A percentile compares a stretch with the other conserved stretches of the same genome.
phyloP scores from a whole-genome alignment of 2,888 invertebrate genomes.

The Rhagonycha fulva region DNA sequence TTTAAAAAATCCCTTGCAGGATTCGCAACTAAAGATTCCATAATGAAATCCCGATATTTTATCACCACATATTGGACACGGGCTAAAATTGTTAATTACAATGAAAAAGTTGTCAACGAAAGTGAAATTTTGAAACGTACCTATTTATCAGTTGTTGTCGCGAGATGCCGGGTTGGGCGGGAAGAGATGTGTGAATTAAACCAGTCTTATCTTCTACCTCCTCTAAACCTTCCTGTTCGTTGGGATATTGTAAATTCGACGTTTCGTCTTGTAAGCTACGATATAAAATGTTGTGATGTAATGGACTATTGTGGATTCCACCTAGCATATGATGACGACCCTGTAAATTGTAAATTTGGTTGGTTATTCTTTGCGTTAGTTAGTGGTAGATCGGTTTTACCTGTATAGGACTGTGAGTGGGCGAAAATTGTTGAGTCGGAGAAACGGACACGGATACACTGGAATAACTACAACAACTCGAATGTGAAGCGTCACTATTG shows the following conservation, averaged over 20 bases:
- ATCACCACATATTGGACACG: constrained; percentile 94
- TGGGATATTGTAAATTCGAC: constrained; percentile 34
- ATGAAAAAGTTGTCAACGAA: background rate
- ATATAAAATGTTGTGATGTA: constrained; percentile 62
- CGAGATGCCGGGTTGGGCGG: constrained; percentile 78
- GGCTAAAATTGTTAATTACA: constrained; percentile 61
- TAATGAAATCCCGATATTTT: constrained; percentile 97
- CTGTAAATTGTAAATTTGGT: constrained; percentile 9
- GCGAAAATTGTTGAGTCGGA: constrained; percentile 71
- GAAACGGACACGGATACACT: constrained; percentile 62
- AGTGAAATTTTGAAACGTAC: constrained; percentile 45
- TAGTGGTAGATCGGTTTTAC: constrained; percentile 34
- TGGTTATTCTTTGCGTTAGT: constrained; percentile 26
- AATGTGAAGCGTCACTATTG: constrained; percentile 89
- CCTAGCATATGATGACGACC: constrained; percentile 59
- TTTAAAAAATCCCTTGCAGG: constrained; percentile 98
- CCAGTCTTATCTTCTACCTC: constrained; percentile 58
- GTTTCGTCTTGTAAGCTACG: constrained; percentile 57
- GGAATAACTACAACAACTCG: constrained; percentile 86
- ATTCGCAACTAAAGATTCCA: constrained; percentile 97
- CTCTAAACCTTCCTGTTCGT: constrained; percentile 53
- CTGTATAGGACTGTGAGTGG: constrained; percentile 88
- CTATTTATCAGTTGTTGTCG: constrained; percentile 86
- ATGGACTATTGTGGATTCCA: constrained; percentile 56
- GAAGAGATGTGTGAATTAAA: constrained; percentile 57